Conservation (phyloP, 2,797 vertebrate genomes). For the Tadarida brasiliensis region DNA sequence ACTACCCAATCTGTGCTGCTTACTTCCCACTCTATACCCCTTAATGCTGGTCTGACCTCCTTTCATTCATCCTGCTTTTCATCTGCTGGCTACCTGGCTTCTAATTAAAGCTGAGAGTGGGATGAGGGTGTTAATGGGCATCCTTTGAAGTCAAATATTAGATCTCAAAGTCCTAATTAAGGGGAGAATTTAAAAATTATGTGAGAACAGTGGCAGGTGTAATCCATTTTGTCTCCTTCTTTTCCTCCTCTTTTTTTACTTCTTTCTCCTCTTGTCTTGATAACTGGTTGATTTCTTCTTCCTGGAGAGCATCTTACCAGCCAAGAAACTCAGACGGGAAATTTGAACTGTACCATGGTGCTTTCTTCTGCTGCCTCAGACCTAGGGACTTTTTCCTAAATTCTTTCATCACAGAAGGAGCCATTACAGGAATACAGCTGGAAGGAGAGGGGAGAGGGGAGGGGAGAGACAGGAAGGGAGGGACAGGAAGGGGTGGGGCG, state of each 20-base stretch:
- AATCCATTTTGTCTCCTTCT: not conserved
- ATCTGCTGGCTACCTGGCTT: fast-evolving
- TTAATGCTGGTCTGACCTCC: no score
- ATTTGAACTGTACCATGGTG: fast-evolving
- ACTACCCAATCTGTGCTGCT: not conserved
- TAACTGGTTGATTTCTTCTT: not conserved
- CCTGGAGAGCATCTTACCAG: not conserved
- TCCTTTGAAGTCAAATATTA: not conserved
- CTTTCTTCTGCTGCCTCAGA: not conserved
- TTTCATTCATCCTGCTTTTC: not conserved
- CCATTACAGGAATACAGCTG: not conserved
- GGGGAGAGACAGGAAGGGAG: no score
- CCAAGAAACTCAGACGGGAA: not conserved
- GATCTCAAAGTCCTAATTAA: not conserved
- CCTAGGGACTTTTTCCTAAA: not conserved
- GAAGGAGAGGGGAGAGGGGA: no score
- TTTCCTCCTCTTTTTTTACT: not conserved
- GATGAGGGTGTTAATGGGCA: fast-evolving
- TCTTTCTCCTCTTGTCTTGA: not conserved
- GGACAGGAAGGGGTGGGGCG: fast-evolving
- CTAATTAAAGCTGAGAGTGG: fast-evolving
- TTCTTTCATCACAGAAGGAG: not conserved
- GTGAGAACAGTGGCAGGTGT: not conserved
- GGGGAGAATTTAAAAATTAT: not conserved
- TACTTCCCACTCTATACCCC: no score